Evolutionary conservation across 2,888 invertebrate genomes (phyloP).

Genomic region (Homarus gammarus): DNA sequence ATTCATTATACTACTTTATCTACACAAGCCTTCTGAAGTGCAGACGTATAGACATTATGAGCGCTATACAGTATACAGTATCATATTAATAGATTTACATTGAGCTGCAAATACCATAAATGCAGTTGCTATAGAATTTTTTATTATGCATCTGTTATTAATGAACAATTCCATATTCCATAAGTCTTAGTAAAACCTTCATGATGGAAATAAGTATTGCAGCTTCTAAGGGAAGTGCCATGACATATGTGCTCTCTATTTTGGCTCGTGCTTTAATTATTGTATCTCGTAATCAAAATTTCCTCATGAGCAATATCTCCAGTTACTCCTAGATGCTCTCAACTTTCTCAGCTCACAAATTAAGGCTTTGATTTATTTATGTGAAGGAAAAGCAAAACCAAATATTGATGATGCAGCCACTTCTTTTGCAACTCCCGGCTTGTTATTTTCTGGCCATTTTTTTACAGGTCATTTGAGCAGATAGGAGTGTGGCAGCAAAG

Average conservation of each 20-base stretch:
- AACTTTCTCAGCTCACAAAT: neutral
- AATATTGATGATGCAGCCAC: neutral
- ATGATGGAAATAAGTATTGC: neutral
- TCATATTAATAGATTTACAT: neutral
- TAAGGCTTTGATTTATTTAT: neutral
- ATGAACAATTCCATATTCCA: neutral
- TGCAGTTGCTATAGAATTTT: neutral
- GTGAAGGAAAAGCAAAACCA: neutral
- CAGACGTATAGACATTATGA: neutral
- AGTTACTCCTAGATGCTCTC: neutral
- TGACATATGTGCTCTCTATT: neutral
- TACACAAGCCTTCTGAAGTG: neutral
- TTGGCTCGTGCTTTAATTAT: constrained; percentile 8
- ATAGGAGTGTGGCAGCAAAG: too few relatives aligned
- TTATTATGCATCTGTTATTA: neutral
- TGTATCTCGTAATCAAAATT: neutral
- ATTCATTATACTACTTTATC: neutral
- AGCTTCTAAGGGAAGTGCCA: neutral
- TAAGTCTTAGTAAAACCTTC: neutral
- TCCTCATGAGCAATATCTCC: neutral
- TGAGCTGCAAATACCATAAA: neutral
- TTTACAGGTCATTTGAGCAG: neutral
- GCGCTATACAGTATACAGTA: neutral
- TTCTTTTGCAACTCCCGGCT: neutral
- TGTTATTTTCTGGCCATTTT: neutral